These are phyloP conservation scores for Geophilus truncorum DNA, from an alignment of 2,888 invertebrate species.

Conservation along the genomic window DNA sequence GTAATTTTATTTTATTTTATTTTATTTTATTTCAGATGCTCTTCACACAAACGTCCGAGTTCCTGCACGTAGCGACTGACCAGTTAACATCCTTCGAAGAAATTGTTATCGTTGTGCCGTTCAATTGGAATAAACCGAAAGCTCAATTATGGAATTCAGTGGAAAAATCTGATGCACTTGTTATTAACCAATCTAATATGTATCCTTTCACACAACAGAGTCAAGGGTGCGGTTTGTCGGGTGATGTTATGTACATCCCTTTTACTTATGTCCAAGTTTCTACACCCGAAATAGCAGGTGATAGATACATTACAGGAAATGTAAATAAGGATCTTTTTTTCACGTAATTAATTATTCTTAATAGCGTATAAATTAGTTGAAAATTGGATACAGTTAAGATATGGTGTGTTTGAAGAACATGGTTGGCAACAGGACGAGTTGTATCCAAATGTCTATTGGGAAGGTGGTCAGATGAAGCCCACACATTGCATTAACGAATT, in stretches of 20 bases:
- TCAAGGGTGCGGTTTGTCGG: neutral
- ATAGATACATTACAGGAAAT: no score
- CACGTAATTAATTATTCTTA: neutral
- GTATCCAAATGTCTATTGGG: neutral
- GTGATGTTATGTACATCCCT: neutral
- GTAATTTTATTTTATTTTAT: neutral
- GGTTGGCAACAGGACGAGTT: neutral
- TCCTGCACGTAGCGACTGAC: neutral
- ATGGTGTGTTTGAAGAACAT: neutral
- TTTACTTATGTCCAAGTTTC: neutral
- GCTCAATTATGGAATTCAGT: constrained; percentile 4
- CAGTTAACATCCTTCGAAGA: neutral
- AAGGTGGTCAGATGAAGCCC: neutral
- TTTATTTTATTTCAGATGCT: neutral
- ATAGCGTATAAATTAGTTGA: neutral
- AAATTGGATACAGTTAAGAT: neutral
- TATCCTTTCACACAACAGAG: neutral
- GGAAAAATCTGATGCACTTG: neutral
- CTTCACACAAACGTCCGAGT: neutral
- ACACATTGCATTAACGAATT: neutral
- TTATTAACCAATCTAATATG: neutral
- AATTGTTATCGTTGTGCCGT: neutral
- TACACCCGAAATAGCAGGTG: neutral
- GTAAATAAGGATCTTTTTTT: no score
- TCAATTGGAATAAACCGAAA: neutral